Conservation (phyloP, 2,888 invertebrate species). For the Folsomia manolachei region DNA sequence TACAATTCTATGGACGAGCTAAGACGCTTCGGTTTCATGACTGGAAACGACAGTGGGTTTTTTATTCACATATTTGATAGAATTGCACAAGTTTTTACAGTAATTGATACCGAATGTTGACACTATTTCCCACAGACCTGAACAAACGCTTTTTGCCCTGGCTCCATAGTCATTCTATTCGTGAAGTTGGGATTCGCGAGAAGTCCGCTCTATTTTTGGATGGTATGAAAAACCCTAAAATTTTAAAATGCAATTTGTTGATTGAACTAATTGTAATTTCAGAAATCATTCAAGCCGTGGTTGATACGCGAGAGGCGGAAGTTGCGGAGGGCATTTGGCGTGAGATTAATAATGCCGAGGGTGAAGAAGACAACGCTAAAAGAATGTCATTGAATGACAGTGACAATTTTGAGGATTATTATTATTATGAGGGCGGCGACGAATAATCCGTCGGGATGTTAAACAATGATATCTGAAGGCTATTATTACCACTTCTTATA, state of each 20-base stretch:
- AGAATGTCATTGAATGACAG: too few relatives aligned
- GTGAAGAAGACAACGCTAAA: too few relatives aligned
- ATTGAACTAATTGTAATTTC: background rate
- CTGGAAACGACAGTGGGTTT: background rate
- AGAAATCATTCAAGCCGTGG: constrained; percentile 15
- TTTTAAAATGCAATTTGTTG: background rate
- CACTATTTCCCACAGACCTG: too few relatives aligned
- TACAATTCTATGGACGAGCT: constrained; percentile 56
- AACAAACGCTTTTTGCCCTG: constrained; percentile 27
- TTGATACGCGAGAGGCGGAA: constrained; percentile 8
- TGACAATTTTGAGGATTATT: too few relatives aligned
- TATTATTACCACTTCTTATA: too few relatives aligned
- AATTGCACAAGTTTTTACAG: too few relatives aligned
- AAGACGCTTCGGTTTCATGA: constrained; percentile 25
- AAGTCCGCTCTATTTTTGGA: constrained; percentile 24
- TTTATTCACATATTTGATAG: too few relatives aligned
- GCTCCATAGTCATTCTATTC: constrained; percentile 15
- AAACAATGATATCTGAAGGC: too few relatives aligned
- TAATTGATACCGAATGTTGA: too few relatives aligned
- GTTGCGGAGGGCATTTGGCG: constrained; percentile 19
- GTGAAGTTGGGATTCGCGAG: background rate
- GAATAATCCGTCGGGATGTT: too few relatives aligned
- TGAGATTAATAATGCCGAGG: too few relatives aligned
- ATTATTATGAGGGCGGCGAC: too few relatives aligned
- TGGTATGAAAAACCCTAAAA: constrained; percentile 15